Percentiles rank a stretch among this genome's conserved stretches.
Evolutionary conservation across 2,888 invertebrate species (phyloP).

Genomic region (Harpalus rubripes): DNA sequence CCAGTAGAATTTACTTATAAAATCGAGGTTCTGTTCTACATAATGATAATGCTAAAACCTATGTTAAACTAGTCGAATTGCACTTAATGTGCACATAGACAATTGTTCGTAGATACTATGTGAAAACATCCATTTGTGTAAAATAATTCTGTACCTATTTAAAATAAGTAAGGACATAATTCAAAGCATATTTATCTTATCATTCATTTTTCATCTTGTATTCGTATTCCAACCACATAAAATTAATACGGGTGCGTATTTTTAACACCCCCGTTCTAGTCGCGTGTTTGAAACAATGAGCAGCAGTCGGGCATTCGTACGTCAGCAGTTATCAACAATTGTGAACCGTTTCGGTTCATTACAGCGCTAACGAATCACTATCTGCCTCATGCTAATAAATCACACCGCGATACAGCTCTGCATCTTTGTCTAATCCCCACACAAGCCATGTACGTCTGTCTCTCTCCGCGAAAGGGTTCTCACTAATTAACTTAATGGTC

Average conservation of each 20-base stretch:
- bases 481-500: constrained; percentile 78
- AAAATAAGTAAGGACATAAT: constrained; percentile 12
- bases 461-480: constrained; percentile 74
- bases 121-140: no score
- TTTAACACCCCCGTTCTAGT: constrained; percentile 25
- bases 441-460: constrained; percentile 60
- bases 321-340: constrained; percentile 67
- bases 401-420: constrained; percentile 59
- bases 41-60: no score
- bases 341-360: constrained; percentile 67
- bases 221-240: constrained; percentile 16
- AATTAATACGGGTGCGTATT: constrained; percentile 53
- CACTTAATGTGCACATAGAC: no score
- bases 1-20: no score
- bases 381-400: constrained; percentile 66
- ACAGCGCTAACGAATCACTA: constrained; percentile 67
- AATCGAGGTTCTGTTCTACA: no score
- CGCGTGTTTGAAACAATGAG: constrained; percentile 64
- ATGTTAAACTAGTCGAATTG: no score
- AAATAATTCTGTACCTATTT: neutral
- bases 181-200: constrained; percentile 50
- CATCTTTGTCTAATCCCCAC: constrained; percentile 34
- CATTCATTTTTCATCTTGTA: constrained; percentile 16
- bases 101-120: no score
- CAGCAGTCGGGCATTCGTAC: constrained; percentile 60